Percentiles rank a stretch among this genome's conserved stretches.
phyloP scores from a whole-genome alignment of 2,113 vertebrate genomes.

The Microcebus tavaratra region DNA sequence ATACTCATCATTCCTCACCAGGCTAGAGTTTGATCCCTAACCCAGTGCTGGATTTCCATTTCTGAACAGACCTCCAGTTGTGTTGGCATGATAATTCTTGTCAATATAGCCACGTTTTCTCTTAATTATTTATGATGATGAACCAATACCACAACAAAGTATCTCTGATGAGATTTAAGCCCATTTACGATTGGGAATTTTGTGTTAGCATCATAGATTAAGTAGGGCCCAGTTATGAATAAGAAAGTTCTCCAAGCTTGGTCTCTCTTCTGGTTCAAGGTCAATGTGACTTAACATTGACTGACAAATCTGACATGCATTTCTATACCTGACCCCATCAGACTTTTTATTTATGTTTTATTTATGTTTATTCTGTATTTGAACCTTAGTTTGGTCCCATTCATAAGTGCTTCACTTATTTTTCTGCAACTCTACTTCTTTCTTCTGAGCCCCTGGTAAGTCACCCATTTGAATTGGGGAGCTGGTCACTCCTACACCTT shows the following conservation, averaged over 20 bases:
- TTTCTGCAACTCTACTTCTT: neutral
- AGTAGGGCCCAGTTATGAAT: neutral
- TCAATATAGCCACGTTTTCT: neutral
- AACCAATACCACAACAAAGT: neutral
- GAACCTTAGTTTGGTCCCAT: neutral
- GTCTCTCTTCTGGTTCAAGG: neutral
- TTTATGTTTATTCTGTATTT: neutral
- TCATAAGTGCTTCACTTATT: neutral
- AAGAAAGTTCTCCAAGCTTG: neutral
- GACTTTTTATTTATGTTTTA: neutral
- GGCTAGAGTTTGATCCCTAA: neutral
- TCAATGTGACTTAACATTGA: neutral
- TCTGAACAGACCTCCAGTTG: neutral
- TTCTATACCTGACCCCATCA: neutral
- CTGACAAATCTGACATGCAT: neutral
- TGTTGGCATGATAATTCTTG: neutral
- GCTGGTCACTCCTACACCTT: neutral
- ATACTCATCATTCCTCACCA: neutral
- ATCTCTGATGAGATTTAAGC: neutral
- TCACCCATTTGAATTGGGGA: neutral
- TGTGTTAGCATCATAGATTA: neutral
- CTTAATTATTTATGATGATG: neutral
- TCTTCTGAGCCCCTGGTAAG: neutral
- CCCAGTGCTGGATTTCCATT: neutral
- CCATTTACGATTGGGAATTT: neutral